Conservation (phyloP, 1,140 invertebrate genomes). For the Rhynchophorus ferrugineus region DNA sequence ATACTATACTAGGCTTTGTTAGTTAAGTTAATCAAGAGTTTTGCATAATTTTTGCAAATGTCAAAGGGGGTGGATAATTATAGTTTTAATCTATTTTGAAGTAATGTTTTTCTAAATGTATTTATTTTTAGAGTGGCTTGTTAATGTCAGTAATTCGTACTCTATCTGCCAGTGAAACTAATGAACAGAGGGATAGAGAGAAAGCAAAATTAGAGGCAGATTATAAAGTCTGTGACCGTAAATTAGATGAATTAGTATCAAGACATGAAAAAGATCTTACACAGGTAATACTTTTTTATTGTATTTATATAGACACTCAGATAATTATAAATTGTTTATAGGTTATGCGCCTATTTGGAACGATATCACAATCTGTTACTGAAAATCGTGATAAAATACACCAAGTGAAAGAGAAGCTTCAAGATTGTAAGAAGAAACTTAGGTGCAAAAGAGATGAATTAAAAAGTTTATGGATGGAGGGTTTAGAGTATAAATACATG, state of each 20-base stretch:
- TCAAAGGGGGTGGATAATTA: slow-evolving; percentile 6
- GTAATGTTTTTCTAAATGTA: neutral
- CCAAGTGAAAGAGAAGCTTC: slow-evolving; percentile 81
- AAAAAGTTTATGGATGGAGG: slow-evolving; percentile 85
- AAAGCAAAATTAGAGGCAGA: slow-evolving; percentile 89
- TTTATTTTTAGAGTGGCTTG: slow-evolving; percentile 66
- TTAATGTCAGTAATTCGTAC: slow-evolving; percentile 90
- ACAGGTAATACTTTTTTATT: slow-evolving; percentile 51
- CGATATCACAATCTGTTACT: slow-evolving; percentile 68
- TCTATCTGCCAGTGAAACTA: slow-evolving; percentile 84
- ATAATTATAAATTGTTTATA: slow-evolving; percentile 33
- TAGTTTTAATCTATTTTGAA: neutral
- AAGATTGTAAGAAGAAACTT: slow-evolving; percentile 82
- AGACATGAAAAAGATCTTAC: slow-evolving; percentile 82
- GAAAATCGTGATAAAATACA: slow-evolving; percentile 74
- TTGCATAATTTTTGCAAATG: slow-evolving; percentile 11
- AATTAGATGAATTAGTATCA: slow-evolving; percentile 81
- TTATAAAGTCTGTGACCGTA: slow-evolving; percentile 83
- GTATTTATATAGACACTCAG: slow-evolving; percentile 1
- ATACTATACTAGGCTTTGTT: neutral
- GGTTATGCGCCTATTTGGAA: slow-evolving; percentile 61
- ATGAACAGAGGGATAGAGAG: slow-evolving; percentile 90
- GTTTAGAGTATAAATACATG: slow-evolving; percentile 86
- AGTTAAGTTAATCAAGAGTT: neutral
- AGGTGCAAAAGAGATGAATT: slow-evolving; percentile 89